These are phyloP conservation scores for Macropus fuliginosus DNA, from an alignment of 2,797 vertebrate genomes.

Conservation along the genomic window DNA sequence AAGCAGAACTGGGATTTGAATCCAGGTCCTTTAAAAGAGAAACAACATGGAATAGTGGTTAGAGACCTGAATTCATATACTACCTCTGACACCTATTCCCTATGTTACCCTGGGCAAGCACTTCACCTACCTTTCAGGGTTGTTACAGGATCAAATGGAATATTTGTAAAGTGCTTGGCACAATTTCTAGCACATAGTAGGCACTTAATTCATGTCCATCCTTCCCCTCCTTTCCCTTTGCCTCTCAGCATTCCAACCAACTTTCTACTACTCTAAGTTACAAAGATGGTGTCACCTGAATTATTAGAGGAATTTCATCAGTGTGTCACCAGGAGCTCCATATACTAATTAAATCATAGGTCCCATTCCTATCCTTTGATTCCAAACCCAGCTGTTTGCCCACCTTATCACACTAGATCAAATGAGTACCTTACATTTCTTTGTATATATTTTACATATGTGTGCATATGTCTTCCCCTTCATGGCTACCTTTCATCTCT, in stretches of 20 bases:
- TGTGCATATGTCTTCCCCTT: neutral
- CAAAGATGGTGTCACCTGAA: neutral
- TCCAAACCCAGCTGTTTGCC: neutral
- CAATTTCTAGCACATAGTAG: neutral
- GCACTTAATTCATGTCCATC: neutral
- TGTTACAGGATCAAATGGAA: neutral
- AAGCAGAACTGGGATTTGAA: neutral
- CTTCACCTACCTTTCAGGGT: neutral
- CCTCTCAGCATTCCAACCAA: neutral
- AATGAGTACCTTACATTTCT: neutral
- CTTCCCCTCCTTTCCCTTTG: neutral
- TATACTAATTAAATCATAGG: neutral
- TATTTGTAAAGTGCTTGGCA: neutral
- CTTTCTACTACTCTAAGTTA: neutral
- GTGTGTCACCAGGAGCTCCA: neutral
- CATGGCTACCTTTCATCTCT: neutral
- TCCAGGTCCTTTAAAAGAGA: neutral
- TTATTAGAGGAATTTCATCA: neutral
- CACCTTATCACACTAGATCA: neutral
- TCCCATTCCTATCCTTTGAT: neutral
- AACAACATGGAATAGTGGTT: neutral
- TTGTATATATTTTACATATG: neutral
- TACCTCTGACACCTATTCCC: neutral
- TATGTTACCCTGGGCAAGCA: neutral
- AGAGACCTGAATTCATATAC: neutral